These are phyloP conservation scores for Taphrorychus bicolor DNA, from an alignment of 2,888 invertebrate species.

Conservation along the genomic window DNA sequence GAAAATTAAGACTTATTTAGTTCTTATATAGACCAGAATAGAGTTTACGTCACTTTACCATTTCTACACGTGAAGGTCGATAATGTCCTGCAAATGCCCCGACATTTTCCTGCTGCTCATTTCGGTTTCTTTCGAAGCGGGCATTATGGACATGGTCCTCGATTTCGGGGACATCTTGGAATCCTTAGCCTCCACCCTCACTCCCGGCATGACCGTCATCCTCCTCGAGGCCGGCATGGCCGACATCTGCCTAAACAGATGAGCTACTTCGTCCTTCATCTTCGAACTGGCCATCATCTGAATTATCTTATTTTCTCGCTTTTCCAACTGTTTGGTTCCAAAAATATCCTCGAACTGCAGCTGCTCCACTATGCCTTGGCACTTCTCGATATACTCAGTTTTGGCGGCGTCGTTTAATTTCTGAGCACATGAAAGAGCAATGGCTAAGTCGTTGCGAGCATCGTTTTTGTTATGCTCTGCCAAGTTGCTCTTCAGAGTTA, in stretches of 20 bases:
- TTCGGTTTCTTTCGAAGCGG: conserved; percentile 4
- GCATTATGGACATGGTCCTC: conserved; percentile 35
- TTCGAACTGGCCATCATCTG: conserved; percentile 57
- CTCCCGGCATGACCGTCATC: conserved; percentile 62
- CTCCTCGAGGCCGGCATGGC: conserved; percentile 59
- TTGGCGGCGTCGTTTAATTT: conserved; percentile 55
- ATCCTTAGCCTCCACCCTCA: not conserved
- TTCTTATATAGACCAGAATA: not conserved
- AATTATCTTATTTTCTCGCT: conserved; percentile 59
- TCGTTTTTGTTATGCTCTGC: conserved; percentile 61
- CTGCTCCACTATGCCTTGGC: conserved; percentile 50
- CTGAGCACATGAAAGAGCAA: conserved; percentile 52
- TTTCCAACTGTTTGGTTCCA: conserved; percentile 55
- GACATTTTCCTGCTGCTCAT: not conserved
- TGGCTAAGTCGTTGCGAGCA: conserved; percentile 57
- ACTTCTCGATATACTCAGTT: conserved; percentile 50
- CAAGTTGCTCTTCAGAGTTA: conserved; percentile 59
- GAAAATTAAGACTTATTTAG: not conserved
- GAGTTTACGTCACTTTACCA: too few relatives aligned
- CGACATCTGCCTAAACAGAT: conserved; percentile 60
- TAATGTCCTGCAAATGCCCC: conserved; percentile 8
- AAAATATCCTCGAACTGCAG: conserved; percentile 56
- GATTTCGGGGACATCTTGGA: not conserved
- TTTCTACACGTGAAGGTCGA: conserved; percentile 6
- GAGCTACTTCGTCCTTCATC: conserved; percentile 58